Evolutionary conservation across 2,888 invertebrate genomes (phyloP), one percentile per base, ranked within the genome.

Genomic region (Blomia tropicalis): DNA sequence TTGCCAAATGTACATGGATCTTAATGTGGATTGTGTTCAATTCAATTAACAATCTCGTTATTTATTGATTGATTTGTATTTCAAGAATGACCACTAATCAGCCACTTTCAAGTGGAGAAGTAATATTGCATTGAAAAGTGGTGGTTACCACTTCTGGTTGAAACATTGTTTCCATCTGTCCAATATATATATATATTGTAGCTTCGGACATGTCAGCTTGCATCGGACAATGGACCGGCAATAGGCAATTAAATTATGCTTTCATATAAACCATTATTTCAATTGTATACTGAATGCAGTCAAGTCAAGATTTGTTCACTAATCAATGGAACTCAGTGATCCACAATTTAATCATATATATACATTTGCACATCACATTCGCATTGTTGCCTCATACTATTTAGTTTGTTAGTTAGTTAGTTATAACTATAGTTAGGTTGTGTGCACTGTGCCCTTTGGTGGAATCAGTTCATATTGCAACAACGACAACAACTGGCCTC

Each of bases 31-130:
- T 47, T 11, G 23, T 7, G 7, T 47, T 47, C 11, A 14, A 47
- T 47, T 47, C n/a, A 47, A 47, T 47, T 47, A 47, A 47, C 51
- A 19, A 47, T 11, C 51, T 36, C 36, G 36, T 36, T 47, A 47
- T 47, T 47, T 47, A 47, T 47, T 47, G 51, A 47, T 47, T 19
- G 51, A 27, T 27, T 19, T 19, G 14, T 14, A 47, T 7, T 47
- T 47, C 51, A 14, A n/a, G n/a, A 11, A 22, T 47, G 7, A 47
- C 51, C 22, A 19, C 36, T 36, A n/a, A 47, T 47, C 51, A 47
- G 51, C 51, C 51, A 47, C 51, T 36, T 36, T 36, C 7, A 36
- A n/a, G n/a, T n/a, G n/a, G 41, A 41, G n/a, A 41, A 17, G 41
- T 41, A n/a, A 14, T 14, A 41, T 14, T 41, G 41, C 41, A 17